Conservation (phyloP, 2,888 invertebrate genomes). For the Abscondita cerata region DNA sequence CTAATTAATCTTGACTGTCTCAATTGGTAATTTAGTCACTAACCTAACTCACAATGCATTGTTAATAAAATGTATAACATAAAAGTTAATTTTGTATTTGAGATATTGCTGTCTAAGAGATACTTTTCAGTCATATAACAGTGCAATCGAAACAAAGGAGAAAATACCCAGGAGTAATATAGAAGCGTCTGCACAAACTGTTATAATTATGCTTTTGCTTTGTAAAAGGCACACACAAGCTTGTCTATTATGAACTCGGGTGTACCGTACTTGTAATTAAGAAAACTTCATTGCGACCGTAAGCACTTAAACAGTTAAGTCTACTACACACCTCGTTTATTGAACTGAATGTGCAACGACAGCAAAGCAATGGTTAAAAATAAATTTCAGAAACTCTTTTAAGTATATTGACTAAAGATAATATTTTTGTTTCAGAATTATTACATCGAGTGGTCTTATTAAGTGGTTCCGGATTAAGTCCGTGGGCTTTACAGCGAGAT, state of each 20-base stretch:
- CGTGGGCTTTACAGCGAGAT: slow-evolving; percentile 90
- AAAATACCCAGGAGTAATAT: slow-evolving; percentile 5
- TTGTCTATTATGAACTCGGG: slow-evolving; percentile 15
- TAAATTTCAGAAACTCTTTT: too few species aligned
- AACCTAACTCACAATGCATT: too few species aligned
- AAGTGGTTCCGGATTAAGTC: slow-evolving; percentile 89
- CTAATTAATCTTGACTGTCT: too few species aligned
- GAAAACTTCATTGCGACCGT: slow-evolving; percentile 19
- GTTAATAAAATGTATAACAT: too few species aligned
- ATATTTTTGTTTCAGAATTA: slow-evolving; percentile 71
- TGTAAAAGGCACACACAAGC: slow-evolving; percentile 14
- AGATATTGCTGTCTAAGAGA: too few species aligned
- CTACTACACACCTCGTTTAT: background rate
- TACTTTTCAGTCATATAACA: too few species aligned
- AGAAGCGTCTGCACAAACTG: slow-evolving; percentile 18
- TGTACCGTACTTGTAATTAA: slow-evolving; percentile 17
- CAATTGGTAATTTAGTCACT: too few species aligned
- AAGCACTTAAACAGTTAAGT: slow-evolving; percentile 14
- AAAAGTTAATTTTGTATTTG: too few species aligned
- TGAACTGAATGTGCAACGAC: too few species aligned
- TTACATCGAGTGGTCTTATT: slow-evolving; percentile 86
- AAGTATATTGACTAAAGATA: background rate
- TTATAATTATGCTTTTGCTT: slow-evolving; percentile 23
- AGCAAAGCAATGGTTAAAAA: too few species aligned
- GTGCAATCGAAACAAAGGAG: slow-evolving; percentile 11